These are phyloP conservation scores for Hartigia nigra DNA, from an alignment of 2,888 invertebrate genomes.

Conservation along the genomic window DNA sequence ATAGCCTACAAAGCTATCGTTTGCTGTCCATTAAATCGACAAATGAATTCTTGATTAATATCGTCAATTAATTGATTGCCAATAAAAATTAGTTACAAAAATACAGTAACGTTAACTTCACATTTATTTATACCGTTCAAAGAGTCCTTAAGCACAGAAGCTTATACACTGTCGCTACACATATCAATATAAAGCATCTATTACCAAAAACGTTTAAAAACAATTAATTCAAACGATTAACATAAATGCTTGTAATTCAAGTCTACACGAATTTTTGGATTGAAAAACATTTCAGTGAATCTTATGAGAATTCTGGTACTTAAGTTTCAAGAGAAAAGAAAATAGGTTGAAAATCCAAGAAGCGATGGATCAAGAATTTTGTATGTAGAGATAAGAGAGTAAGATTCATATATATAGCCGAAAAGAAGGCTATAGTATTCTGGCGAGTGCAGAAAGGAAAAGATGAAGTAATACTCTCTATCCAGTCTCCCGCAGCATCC, in stretches of 20 bases:
- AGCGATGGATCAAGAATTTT: background rate
- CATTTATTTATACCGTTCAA: background rate
- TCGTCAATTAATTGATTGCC: background rate
- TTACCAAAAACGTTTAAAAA: background rate
- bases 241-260: background rate
- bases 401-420: background rate
- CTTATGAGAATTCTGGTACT: background rate
- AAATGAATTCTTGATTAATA: background rate
- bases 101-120: background rate
- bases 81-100: background rate
- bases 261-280: background rate
- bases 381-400: background rate
- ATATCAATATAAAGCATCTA: background rate
- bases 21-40: conserved; percentile 10
- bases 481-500: conserved; percentile 12
- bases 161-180: too few relatives aligned
- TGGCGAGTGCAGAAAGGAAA: background rate
- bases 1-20: conserved; percentile 13
- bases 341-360: background rate
- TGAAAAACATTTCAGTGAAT: background rate
- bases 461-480: background rate
- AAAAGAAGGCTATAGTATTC: background rate
- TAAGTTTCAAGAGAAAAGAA: background rate
- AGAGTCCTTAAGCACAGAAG: too few relatives aligned
- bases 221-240: background rate